Conservation (phyloP, 1,140 invertebrate genomes). For the Leptinotarsa lineolata region DNA sequence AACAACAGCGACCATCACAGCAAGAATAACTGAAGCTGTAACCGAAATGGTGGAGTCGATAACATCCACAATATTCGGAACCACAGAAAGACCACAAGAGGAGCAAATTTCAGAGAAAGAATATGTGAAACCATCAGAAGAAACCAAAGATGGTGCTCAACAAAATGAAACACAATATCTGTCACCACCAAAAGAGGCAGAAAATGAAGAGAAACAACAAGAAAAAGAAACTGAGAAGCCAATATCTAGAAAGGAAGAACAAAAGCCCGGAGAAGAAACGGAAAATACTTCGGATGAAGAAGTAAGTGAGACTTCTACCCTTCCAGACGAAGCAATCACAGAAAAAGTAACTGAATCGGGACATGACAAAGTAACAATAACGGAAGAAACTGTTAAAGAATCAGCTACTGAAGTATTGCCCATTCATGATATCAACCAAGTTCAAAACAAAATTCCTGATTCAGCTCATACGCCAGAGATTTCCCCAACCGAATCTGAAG, state of each 20-base stretch:
- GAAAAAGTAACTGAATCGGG: background rate
- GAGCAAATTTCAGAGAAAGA: conserved; percentile 14
- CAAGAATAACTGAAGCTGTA: conserved; percentile 36
- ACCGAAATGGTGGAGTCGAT: conserved; percentile 35
- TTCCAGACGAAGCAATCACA: background rate
- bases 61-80: conserved; percentile 28
- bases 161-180: background rate
- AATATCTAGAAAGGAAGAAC: conserved; percentile 11
- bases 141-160: background rate
- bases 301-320: background rate
- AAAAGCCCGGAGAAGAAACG: background rate
- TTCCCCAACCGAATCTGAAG: conserved; percentile 5
- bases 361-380: conserved; percentile 15
- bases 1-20: conserved; percentile 34
- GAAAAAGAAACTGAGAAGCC: background rate
- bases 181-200: conserved; percentile 13
- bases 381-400: conserved; percentile 21
- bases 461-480: background rate
- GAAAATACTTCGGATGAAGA: background rate
- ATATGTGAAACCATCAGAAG: conserved; percentile 5
- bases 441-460: conserved; percentile 7
- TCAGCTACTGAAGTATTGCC: background rate
- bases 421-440: background rate
- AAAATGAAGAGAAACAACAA: conserved; percentile 7
- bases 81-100: conserved; percentile 29